Evolutionary conservation across 2,888 invertebrate genomes (phyloP).

Genomic region (Dinocampus coccinellae): DNA sequence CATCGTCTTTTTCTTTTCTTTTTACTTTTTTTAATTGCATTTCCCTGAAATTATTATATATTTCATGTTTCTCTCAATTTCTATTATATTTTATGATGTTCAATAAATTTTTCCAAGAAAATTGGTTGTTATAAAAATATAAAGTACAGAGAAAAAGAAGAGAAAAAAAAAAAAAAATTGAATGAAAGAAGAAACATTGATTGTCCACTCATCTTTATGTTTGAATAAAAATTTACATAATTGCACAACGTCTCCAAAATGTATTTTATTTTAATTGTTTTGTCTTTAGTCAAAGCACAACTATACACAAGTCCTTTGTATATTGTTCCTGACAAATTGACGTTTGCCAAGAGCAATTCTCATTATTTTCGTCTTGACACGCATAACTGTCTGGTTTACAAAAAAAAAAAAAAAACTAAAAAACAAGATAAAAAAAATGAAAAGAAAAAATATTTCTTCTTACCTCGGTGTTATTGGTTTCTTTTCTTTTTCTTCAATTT

Average conservation of each 20-base stretch:
- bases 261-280: constrained; percentile 5
- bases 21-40: neutral
- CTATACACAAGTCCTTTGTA: neutral
- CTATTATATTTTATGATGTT: neutral
- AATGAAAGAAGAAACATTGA: constrained; percentile 12
- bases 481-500: neutral
- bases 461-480: neutral
- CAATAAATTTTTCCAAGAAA: neutral
- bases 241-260: neutral
- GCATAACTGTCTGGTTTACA: neutral
- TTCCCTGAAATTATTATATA: neutral
- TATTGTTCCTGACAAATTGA: constrained; percentile 28
- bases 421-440: neutral
- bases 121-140: neutral
- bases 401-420: constrained; percentile 8
- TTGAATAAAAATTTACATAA: constrained; percentile 1
- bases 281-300: neutral
- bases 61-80: neutral
- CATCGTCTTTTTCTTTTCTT: too few species aligned
- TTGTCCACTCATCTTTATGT: constrained; percentile 1
- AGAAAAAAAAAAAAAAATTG: neutral
- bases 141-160: neutral
- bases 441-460: neutral
- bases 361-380: constrained; percentile 2
- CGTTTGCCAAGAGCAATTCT: constrained; percentile 17